Evolutionary conservation across 1,140 invertebrate genomes (phyloP), one percentile per base, ranked within the genome.

Genomic region (Aphelinus atriplicis): DNA sequence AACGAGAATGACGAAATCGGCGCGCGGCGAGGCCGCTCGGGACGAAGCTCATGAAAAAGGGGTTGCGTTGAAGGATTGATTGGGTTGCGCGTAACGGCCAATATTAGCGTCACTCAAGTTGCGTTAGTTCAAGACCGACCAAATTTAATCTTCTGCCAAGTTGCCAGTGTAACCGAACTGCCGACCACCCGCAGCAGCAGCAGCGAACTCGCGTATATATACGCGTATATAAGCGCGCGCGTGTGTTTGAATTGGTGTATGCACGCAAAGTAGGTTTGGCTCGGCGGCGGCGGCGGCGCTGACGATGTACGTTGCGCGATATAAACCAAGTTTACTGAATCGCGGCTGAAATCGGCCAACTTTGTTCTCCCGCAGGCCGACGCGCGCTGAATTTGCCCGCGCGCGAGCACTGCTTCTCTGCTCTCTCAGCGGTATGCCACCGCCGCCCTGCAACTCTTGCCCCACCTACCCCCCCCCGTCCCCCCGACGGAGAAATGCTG

Each of bases 291-390:
- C 9, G 51, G 51, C 4, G 51, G 51, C 9, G 51, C 9, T 53
- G 63, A 7, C 47, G 47, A 50, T n/a, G 55, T 67, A 47, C 58
- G 67, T 61, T 61, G 66, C 53, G 5, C 64, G 47, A 55, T 50
- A 67, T 63, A 48, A 57, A 74, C 45, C 53, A 57, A 69, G 57
- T 69, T 63, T 63, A 69, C 53, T 53, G 53, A 74, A 69, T 69
- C 43, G 58, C 51, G 26, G 48, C 57, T 67, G 43, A 61, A 67
- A 74, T 63, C 58, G 51, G 48, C 1, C 58, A 74, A 56, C 46
- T 61, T 47, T 58, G 66, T 68, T 68, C 26, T 26, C 42, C 62
- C 56, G 42, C 26, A 26, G 51, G 58, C 58, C 51, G 26, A 51
- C 3, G 45, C 64, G 64, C 64, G 56, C 56, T 66, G 64, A 66